Percentiles rank a stretch among this genome's conserved stretches.
These are phyloP conservation scores for Cladorhizidae sp. DNA, from an alignment of 37 sponge, comb jelly and placozoan species.

Conservation along the genomic window DNA sequence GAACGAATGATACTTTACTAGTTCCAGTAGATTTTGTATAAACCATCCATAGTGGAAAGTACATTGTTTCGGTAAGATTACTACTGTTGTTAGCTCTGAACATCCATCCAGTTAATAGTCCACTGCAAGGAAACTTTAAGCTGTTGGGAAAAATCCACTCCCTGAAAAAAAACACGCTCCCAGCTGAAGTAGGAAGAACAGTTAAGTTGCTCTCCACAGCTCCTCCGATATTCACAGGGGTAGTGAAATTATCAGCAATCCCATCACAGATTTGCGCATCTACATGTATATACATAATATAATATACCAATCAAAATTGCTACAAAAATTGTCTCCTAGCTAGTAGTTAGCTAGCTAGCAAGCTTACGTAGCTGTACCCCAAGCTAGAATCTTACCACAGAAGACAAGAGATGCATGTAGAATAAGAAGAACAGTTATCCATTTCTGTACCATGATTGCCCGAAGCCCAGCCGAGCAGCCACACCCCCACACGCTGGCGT, in stretches of 20 bases:
- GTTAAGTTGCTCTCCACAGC: neutral
- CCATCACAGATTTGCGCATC: neutral
- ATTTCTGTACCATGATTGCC: too few relatives aligned
- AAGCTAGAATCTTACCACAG: too few relatives aligned
- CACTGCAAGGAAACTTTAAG: constrained; percentile 19
- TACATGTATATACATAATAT: neutral
- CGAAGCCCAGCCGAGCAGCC: too few relatives aligned
- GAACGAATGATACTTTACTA: neutral
- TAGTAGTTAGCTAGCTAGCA: too few relatives aligned
- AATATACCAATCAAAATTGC: too few relatives aligned
- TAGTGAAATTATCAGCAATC: constrained; percentile 4
- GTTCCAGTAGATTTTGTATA: neutral
- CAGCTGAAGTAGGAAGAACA: neutral
- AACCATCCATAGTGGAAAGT: neutral
- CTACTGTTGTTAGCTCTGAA: constrained; percentile 15
- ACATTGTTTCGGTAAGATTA: neutral
- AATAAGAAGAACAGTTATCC: too few relatives aligned
- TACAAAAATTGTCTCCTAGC: too few relatives aligned
- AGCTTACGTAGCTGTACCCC: too few relatives aligned
- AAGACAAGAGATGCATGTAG: too few relatives aligned
- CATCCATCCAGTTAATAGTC: constrained; percentile 20
- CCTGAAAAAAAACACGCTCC: neutral
- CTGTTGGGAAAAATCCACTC: constrained; percentile 42
- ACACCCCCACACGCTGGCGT: too few relatives aligned
- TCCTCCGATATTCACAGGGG: neutral